A percentile compares a stretch with the other conserved stretches of the same genome.
Evolutionary conservation across 2,113 vertebrate species (phyloP).

Genomic region (Epinephelus cyanopodus): DNA sequence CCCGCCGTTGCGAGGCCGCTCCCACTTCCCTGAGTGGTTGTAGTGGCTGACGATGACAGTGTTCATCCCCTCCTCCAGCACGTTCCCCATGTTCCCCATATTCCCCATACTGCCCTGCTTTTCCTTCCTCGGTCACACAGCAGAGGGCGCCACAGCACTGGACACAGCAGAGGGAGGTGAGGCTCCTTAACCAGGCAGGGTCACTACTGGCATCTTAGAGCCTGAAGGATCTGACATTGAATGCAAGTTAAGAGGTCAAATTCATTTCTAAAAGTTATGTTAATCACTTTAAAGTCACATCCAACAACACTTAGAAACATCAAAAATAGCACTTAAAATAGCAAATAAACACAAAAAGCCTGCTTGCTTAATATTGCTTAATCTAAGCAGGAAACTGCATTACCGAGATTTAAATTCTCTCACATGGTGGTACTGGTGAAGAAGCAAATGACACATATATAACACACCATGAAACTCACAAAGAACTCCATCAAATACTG

Average conservation of each 20-base stretch:
- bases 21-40: constrained; percentile 86
- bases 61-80: constrained; percentile 79
- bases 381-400: background rate
- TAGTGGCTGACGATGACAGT: constrained; percentile 80
- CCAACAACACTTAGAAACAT: background rate
- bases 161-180: constrained; percentile 25
- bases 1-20: constrained; percentile 59
- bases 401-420: background rate
- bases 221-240: constrained; percentile 42
- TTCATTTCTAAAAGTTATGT: background rate
- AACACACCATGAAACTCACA: too few relatives aligned
- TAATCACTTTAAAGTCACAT: background rate
- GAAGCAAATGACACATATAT: background rate
- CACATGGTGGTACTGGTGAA: background rate
- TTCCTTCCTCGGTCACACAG: constrained; percentile 70
- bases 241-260: background rate
- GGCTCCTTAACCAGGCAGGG: constrained; percentile 37
- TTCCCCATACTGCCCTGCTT: constrained; percentile 66
- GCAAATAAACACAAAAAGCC: background rate
- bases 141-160: constrained; percentile 80
- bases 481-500: background rate
- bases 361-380: background rate
- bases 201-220: constrained; percentile 50
- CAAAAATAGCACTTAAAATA: background rate
- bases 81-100: constrained; percentile 78